Evolutionary conservation across 2,113 vertebrate species (phyloP).

Genomic region (Pan paniscus): DNA sequence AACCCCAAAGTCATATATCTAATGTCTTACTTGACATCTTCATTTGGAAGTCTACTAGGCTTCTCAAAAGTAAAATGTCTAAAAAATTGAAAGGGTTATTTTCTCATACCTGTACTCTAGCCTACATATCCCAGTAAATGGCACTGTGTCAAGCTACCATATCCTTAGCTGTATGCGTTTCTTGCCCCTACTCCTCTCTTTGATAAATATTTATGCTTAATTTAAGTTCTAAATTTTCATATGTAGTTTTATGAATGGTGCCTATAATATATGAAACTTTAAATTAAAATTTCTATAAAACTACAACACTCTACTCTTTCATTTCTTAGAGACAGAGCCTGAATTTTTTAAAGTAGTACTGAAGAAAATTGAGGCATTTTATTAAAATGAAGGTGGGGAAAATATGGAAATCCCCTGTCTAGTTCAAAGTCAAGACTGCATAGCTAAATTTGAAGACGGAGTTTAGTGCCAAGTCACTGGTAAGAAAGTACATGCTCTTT

Average conservation of each 20-base stretch:
- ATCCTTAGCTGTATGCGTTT: background rate
- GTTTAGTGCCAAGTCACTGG: constrained; percentile 88
- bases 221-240: constrained; percentile 23
- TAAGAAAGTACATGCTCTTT: constrained; percentile 50
- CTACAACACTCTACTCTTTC: background rate
- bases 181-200: background rate
- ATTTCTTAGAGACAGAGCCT: constrained; percentile 81
- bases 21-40: background rate
- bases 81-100: background rate
- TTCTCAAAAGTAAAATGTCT: background rate
- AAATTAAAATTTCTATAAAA: constrained; percentile 18
- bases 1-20: background rate
- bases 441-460: constrained; percentile 85
- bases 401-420: constrained; percentile 83
- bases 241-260: constrained; percentile 29
- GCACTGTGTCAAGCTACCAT: too few relatives aligned
- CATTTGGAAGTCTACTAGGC: background rate
- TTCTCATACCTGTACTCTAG: background rate
- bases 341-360: constrained; percentile 80
- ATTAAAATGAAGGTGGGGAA: constrained; percentile 63
- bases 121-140: background rate
- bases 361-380: constrained; percentile 84
- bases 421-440: constrained; percentile 84
- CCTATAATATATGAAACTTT: background rate
- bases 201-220: background rate